phyloP scores from a whole-genome alignment of 1,140 invertebrate species.

The Chironomus tepperi region DNA sequence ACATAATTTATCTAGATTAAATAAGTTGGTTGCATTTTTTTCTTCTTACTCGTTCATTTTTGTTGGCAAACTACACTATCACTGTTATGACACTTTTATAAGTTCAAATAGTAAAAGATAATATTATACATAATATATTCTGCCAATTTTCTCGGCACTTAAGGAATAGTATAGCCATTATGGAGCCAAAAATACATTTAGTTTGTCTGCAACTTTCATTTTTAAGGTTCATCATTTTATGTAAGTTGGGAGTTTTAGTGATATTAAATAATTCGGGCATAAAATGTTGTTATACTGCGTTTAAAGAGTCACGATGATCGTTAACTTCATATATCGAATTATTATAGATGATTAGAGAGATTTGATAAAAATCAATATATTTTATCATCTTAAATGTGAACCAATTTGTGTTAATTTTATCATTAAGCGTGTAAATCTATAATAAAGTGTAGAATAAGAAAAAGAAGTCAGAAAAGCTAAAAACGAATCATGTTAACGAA shows the following conservation, averaged over 20 bases:
- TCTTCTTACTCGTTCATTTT: not conserved
- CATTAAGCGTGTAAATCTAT: no score
- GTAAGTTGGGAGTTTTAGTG: not conserved
- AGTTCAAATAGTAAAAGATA: not conserved
- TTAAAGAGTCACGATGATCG: no score
- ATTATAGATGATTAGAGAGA: no score
- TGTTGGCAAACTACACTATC: not conserved
- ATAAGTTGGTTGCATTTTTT: not conserved
- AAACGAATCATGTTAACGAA: not conserved
- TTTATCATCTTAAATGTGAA: no score
- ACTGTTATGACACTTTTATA: conserved; percentile 4
- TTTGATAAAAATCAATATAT: no score
- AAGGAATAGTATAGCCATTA: not conserved
- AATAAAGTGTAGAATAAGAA: not conserved
- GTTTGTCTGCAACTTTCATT: conserved; percentile 13
- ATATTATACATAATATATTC: not conserved
- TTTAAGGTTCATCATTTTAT: not conserved
- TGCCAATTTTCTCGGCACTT: not conserved
- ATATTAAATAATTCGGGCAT: no score
- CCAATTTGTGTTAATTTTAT: no score
- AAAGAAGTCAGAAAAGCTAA: not conserved
- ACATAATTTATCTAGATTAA: not conserved
- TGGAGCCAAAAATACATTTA: not conserved
- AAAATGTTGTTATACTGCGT: no score
- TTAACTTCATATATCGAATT: no score